These are phyloP conservation scores for Chionomys nivalis DNA, from an alignment of 2,113 vertebrate genomes.

Conservation along the genomic window DNA sequence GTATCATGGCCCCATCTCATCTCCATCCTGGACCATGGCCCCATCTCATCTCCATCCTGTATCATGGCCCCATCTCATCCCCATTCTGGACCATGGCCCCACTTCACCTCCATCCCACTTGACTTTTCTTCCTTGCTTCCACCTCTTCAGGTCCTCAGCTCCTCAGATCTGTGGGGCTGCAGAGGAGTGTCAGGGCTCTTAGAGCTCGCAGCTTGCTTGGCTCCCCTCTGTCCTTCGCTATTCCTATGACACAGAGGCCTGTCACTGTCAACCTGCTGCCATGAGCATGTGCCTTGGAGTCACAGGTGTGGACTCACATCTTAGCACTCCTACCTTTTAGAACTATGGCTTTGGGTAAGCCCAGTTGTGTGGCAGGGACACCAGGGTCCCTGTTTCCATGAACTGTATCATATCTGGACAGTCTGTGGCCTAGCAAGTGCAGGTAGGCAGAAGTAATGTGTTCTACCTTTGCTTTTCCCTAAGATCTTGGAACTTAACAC, in stretches of 20 bases:
- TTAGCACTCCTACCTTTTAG: not conserved
- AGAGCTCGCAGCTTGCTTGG: not conserved
- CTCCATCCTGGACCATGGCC: no score
- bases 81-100: no score
- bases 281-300: not conserved
- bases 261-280: not conserved
- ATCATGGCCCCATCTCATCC: no score
- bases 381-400: rapidly evolving
- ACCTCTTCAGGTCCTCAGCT: not conserved
- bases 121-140: not conserved
- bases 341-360: not conserved
- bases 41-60: no score
- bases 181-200: rapidly evolving
- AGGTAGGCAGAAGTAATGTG: rapidly evolving
- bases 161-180: no score
- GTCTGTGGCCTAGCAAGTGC: rapidly evolving
- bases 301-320: not conserved
- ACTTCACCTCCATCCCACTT: not conserved
- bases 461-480: rapidly evolving
- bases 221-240: no score
- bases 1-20: not conserved
- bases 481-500: not conserved
- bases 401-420: rapidly evolving
- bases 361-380: not conserved
- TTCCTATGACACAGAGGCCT: not conserved